Conservation (phyloP, 2,888 invertebrate species). For the Coenonympha glycerion region DNA sequence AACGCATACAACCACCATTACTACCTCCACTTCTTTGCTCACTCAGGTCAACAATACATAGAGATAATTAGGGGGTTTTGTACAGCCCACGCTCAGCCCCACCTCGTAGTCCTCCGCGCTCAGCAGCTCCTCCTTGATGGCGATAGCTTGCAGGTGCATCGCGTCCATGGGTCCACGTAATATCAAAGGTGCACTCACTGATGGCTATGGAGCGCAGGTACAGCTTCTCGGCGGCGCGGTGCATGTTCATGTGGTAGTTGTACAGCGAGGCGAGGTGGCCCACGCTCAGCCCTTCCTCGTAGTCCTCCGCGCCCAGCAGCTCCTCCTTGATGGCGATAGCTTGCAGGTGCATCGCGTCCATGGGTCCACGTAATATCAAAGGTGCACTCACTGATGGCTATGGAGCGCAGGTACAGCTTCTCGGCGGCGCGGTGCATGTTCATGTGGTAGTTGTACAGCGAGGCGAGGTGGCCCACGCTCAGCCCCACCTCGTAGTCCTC, state of each 20-base stretch:
- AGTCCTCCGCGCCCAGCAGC: slow-evolving; percentile 88
- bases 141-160: slow-evolving; percentile 90
- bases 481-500: too few relatives aligned
- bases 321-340: slow-evolving; percentile 93
- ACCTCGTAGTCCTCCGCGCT: slow-evolving; percentile 93
- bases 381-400: too few relatives aligned
- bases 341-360: slow-evolving; percentile 80
- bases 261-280: slow-evolving; percentile 96
- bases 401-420: too few relatives aligned
- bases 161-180: background rate
- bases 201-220: too few relatives aligned
- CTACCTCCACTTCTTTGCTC: too few relatives aligned
- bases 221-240: background rate
- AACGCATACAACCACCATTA: slow-evolving; percentile 21
- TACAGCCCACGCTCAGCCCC: slow-evolving; percentile 94
- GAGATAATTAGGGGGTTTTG: slow-evolving; percentile 79
- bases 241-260: slow-evolving; percentile 82
- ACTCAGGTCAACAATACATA: too few relatives aligned
- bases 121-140: slow-evolving; percentile 90
- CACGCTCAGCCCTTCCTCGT: slow-evolving; percentile 92
- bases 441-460: too few relatives aligned
- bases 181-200: too few relatives aligned
- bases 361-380: background rate
- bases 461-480: too few relatives aligned
- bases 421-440: background rate